These are phyloP conservation scores for Spermophilus dauricus DNA, from an alignment of 2,113 vertebrate species.

Conservation along the genomic window DNA sequence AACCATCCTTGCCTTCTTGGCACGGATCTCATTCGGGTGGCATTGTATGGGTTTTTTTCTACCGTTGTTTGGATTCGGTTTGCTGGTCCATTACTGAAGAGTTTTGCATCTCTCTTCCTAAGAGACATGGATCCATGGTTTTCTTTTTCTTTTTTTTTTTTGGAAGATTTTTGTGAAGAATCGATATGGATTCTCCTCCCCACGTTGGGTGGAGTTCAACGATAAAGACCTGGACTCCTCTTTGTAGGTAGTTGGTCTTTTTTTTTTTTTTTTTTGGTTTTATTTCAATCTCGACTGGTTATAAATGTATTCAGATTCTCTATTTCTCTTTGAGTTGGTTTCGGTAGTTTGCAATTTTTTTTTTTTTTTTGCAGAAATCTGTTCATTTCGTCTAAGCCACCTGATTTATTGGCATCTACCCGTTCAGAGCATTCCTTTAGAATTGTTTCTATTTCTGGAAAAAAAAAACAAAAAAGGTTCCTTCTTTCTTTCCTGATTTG, in stretches of 20 bases:
- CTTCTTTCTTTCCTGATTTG: neutral
- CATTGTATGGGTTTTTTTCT: neutral
- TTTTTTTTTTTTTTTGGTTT: neutral
- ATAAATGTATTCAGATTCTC: neutral
- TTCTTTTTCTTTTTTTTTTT: neutral
- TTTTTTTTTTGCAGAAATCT: too few species aligned
- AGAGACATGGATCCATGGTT: neutral
- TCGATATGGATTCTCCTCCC: neutral
- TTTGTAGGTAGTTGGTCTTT: neutral
- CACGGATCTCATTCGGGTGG: neutral
- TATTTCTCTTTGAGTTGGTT: neutral
- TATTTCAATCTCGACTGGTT: neutral
- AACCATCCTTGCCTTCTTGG: neutral
- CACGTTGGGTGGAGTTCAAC: neutral
- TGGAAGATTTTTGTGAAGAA: neutral
- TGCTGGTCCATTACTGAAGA: neutral
- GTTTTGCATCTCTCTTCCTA: neutral
- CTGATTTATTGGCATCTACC: neutral
- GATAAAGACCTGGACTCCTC: neutral
- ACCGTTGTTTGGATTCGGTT: neutral
- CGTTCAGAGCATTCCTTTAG: neutral
- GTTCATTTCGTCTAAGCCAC: too few species aligned
- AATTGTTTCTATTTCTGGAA: slow-evolving; percentile 2
- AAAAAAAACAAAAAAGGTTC: neutral
- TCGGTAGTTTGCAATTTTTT: neutral